These are phyloP conservation scores for Mormyrus hasselquistii DNA, from an alignment of 2,797 vertebrate species.

Conservation along the genomic window DNA sequence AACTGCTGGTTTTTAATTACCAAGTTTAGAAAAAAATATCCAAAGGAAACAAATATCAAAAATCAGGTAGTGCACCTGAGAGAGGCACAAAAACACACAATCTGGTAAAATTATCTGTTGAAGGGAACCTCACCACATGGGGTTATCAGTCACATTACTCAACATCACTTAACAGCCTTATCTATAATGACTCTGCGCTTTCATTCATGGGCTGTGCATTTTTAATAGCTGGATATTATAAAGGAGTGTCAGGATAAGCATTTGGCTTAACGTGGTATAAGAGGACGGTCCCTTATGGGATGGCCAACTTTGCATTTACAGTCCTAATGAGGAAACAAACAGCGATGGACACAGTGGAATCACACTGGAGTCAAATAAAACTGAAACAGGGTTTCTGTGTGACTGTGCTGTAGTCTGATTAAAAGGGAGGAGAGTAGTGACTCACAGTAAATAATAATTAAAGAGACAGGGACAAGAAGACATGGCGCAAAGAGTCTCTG, in stretches of 20 bases:
- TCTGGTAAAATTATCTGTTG: neutral
- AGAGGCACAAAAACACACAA: neutral
- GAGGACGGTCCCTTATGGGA: neutral
- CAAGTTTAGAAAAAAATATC: constrained; percentile 6
- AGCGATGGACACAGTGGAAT: neutral
- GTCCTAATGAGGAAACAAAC: constrained; percentile 2
- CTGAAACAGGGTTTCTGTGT: neutral
- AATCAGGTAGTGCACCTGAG: neutral
- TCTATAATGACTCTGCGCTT: constrained; percentile 1
- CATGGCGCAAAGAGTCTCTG: neutral
- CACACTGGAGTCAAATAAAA: neutral
- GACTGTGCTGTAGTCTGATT: neutral
- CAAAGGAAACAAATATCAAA: constrained; percentile 3
- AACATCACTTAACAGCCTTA: constrained; percentile 7
- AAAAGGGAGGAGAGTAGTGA: neutral
- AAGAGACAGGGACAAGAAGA: neutral
- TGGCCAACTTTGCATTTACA: constrained; percentile 12
- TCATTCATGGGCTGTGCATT: constrained; percentile 3
- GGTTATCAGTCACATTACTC: constrained; percentile 14
- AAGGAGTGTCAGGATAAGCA: neutral
- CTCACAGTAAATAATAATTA: neutral
- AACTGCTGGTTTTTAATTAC: neutral
- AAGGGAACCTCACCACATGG: neutral
- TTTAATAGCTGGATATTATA: constrained; percentile 13
- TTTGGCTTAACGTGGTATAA: neutral